These are phyloP conservation scores for Cheilosia urbana DNA, from an alignment of 2,888 invertebrate species.

Conservation along the genomic window DNA sequence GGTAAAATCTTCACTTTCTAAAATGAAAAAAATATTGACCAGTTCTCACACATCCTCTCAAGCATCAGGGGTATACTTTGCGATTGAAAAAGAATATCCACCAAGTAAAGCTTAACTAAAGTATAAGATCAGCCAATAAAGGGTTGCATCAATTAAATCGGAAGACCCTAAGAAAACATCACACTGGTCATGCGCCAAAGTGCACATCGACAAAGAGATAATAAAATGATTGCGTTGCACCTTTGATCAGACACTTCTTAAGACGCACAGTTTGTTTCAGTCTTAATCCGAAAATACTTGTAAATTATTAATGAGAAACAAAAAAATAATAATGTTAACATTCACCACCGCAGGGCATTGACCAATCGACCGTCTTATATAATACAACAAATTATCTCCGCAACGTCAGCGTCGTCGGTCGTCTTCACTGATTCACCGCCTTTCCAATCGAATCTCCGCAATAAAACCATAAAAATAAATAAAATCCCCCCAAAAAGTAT, in stretches of 20 bases:
- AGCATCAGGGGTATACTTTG: too few relatives aligned
- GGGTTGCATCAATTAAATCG: too few relatives aligned
- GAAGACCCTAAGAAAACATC: too few relatives aligned
- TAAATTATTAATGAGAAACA: neutral
- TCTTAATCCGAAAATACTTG: neutral
- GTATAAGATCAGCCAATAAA: too few relatives aligned
- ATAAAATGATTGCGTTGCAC: neutral
- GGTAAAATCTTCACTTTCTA: too few relatives aligned
- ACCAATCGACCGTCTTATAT: constrained; percentile 59
- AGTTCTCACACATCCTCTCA: too few relatives aligned
- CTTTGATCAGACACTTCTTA: neutral
- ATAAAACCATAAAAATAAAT: constrained; percentile 50
- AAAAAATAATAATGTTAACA: neutral
- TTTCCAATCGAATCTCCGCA: constrained; percentile 1
- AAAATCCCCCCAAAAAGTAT: constrained; percentile 30
- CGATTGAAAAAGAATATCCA: too few relatives aligned
- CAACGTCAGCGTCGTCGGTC: neutral
- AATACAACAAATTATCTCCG: constrained; percentile 50
- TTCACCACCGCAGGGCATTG: constrained; percentile 52
- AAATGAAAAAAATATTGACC: too few relatives aligned
- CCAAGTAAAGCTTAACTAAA: too few relatives aligned
- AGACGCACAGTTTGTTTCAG: neutral
- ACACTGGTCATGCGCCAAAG: too few relatives aligned
- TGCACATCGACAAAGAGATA: neutral
- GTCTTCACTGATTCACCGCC: constrained; percentile 20